These are phyloP conservation scores for Taenioides sp. DNA, from an alignment of 2,797 vertebrate species.

Conservation along the genomic window DNA sequence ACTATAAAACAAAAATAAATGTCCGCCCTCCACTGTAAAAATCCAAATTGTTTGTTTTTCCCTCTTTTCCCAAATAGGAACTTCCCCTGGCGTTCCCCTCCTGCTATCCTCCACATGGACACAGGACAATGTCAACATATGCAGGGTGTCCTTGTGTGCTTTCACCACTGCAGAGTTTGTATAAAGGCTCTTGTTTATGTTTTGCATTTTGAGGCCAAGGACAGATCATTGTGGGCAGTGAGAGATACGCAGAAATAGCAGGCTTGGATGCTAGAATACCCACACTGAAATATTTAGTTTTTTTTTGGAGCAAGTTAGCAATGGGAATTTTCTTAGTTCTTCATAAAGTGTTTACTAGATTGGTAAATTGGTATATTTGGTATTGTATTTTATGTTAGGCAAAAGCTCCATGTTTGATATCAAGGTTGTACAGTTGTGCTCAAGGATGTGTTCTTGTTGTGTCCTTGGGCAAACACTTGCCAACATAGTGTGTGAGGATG, in stretches of 20 bases:
- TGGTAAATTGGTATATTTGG: too few relatives aligned
- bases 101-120: constrained; percentile 44
- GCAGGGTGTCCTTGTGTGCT: constrained; percentile 35
- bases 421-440: too few relatives aligned
- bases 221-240: constrained; percentile 19
- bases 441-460: too few relatives aligned
- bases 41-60: constrained; percentile 51
- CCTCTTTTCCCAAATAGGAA: constrained; percentile 73
- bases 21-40: neutral
- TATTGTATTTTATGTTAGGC: too few relatives aligned
- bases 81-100: constrained; percentile 34
- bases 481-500: too few relatives aligned
- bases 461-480: too few relatives aligned
- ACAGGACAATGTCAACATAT: constrained; percentile 70
- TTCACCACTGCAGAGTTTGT: constrained; percentile 27
- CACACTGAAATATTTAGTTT: constrained; percentile 1
- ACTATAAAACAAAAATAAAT: constrained; percentile 26
- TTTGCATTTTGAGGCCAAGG: constrained; percentile 22
- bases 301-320: neutral
- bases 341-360: too few relatives aligned
- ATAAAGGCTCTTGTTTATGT: constrained; percentile 43
- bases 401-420: too few relatives aligned
- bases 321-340: neutral
- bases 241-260: constrained; percentile 20
- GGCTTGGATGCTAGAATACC: constrained; percentile 15